Base-by-base conservation (phyloP, 2,113 vertebrate genomes). In the Brienomyrus brachyistius region DNA sequence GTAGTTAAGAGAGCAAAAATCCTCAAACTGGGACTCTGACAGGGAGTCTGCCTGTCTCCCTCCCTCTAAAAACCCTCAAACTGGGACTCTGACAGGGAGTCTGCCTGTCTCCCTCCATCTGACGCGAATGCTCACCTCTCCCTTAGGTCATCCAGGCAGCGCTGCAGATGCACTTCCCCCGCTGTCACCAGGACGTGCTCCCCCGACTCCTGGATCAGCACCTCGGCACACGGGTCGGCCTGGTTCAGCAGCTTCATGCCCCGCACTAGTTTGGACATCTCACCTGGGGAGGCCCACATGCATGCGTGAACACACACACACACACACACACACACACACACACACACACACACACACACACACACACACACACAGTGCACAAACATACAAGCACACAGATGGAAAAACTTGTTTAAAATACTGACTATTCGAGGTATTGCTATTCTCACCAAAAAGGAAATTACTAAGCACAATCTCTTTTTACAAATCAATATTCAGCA, bases 211-310 rank as follows among this genome's bases (percentile, higher is more conserved):
- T 99, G 98, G 91, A 99, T 98, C 91, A 99, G 94, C 90, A 99
- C 95, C 88, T 99, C 97, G 5, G 97, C 98, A 86, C 98, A 99
- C 0, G 98, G 98, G 92, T 99, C 98, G 1, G 98, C 98, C 91
- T 99, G 98, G 95, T 99, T 99, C 95, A 99, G 93, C 91, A 99
- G 94, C 90, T 97, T 98, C 98, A 99, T 99, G 56, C 98, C 98
- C 90, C 90, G 96, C 80, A 99, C 97, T 91, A 99, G 95, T 93
- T 98, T 98, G 35, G 97, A 97, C 98, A 99, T 99, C 90, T 99
- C 97, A 95, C 97, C 98, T 99, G 82, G 48, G 70, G 86, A 91
- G 40, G 70, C 52, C 89, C 23, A 83, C n/a, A 84, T 13, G 59
- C 50, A 35, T 7, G 52, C 56, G 0, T 23, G 19, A 1, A 15